These are phyloP conservation scores for Lepus townsendii DNA, from an alignment of 2,797 vertebrate species.

Conservation along the genomic window DNA sequence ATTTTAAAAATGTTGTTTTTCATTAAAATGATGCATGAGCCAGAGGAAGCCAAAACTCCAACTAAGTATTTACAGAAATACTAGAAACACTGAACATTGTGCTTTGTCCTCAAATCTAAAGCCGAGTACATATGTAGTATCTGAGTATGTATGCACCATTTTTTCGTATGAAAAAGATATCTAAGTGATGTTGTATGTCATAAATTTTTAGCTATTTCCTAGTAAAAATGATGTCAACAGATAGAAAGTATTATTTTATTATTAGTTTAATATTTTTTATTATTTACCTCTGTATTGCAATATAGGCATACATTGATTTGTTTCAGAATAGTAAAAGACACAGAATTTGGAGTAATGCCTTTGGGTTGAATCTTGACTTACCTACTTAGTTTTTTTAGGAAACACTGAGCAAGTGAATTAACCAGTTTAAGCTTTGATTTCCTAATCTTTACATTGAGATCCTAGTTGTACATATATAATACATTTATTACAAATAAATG, in stretches of 20 bases:
- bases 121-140: background rate
- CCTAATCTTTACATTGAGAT: constrained; percentile 12
- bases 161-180: background rate
- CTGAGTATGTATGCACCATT: background rate
- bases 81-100: background rate
- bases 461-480: background rate
- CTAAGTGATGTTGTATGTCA: background rate
- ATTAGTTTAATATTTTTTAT: background rate
- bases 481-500: background rate
- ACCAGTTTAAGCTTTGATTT: background rate
- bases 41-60: background rate
- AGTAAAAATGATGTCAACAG: constrained; percentile 41
- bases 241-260: background rate
- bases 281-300: background rate
- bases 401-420: background rate
- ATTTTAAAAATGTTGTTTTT: constrained; percentile 56
- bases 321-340: background rate
- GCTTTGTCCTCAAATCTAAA: constrained; percentile 52
- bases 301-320: background rate
- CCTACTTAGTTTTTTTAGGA: background rate
- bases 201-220: background rate
- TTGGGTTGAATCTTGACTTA: constrained; percentile 27
- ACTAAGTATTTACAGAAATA: constrained; percentile 41
- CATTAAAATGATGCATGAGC: constrained; percentile 17
- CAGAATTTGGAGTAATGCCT: background rate